Base-by-base conservation (phyloP, 2,797 vertebrate species). In the Falco biarmicus region DNA sequence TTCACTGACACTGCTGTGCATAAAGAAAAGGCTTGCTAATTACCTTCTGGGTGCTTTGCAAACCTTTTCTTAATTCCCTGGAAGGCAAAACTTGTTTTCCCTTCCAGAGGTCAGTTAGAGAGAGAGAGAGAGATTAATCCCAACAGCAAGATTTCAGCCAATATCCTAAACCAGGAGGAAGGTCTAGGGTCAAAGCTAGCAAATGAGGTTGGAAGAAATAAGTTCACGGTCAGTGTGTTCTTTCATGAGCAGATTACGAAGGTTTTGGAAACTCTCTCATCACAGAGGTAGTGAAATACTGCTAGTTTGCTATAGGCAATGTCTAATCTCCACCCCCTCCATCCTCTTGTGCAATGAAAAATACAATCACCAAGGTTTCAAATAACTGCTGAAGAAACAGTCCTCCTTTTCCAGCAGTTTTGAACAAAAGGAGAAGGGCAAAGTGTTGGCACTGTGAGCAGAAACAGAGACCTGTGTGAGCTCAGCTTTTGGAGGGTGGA, bases 341-440 rank as follows among this genome's bases (percentile, higher is more conserved):
- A 48, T 88, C 84, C 89, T 96, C 84, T 89, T 81, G 73, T 95
- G 92, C 91, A 95, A 97, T 92, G 66, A 91, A 95, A 96, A 94
- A 69, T 75, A 77, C 53, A 86, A 70, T 87, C 71, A 53, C 39
- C 15, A 66, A 84, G 65, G 61, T 89, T 96, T 96, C 66, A 94
- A 94, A 70, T 91, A 92, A 89, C 76, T 0, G 15, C 74, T 89
- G 87, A 91, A 93, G 90, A 91, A 96, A 94, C 34, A 91, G 51
- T 50, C 19, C 3, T 80, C 41, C 45, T 95, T 89, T 92, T 89
- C 37, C 57, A 95, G 75, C 41, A 61, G 73, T 91, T 94, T 91
- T 90, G 69, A 84, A 87, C 73, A 76, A 91, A 89, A 86, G 56
- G 22, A 83, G 63, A 77, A 90, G 60, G 39, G 47, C 25, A 1